These are phyloP conservation scores for Chionoecetes opilio DNA, from an alignment of 1,140 invertebrate genomes.

Conservation along the genomic window DNA sequence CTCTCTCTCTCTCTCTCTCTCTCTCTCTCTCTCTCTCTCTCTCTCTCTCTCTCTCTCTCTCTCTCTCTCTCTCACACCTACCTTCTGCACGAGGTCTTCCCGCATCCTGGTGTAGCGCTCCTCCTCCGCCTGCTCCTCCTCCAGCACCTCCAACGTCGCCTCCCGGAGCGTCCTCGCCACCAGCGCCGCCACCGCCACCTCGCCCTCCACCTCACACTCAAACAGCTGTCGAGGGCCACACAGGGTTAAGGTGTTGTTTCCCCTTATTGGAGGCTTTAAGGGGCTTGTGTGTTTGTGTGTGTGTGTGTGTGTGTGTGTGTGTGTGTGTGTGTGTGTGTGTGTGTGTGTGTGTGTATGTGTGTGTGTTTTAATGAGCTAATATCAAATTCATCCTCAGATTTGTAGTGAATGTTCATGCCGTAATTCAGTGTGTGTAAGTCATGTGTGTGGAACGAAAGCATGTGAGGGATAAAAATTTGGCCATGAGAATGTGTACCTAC, in stretches of 20 bases:
- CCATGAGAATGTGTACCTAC: too few species aligned
- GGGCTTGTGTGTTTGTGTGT: too few species aligned
- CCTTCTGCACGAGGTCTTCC: neutral
- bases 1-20: neutral
- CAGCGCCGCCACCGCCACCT: neutral
- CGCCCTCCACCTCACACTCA: neutral
- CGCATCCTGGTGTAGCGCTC: neutral
- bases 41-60: neutral
- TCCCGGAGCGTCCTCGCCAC: slow-evolving; percentile 1
- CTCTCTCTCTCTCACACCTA: neutral
- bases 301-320: too few species aligned
- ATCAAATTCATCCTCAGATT: too few species aligned
- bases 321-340: too few species aligned
- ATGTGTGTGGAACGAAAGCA: too few species aligned
- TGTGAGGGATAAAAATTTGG: too few species aligned
- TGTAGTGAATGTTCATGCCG: too few species aligned
- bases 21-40: neutral
- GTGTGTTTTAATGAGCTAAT: too few species aligned
- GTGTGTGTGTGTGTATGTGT: too few species aligned
- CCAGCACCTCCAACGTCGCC: neutral
- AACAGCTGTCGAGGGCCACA: neutral
- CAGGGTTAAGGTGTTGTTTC: neutral
- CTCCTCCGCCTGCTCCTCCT: slow-evolving; percentile 14
- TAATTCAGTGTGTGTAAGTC: too few species aligned
- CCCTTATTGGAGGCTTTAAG: too few species aligned